A percentile compares a stretch with the other conserved stretches of the same genome.
phyloP scores from a whole-genome alignment of 2,797 vertebrate genomes.

The Rhynchonycteris naso region DNA sequence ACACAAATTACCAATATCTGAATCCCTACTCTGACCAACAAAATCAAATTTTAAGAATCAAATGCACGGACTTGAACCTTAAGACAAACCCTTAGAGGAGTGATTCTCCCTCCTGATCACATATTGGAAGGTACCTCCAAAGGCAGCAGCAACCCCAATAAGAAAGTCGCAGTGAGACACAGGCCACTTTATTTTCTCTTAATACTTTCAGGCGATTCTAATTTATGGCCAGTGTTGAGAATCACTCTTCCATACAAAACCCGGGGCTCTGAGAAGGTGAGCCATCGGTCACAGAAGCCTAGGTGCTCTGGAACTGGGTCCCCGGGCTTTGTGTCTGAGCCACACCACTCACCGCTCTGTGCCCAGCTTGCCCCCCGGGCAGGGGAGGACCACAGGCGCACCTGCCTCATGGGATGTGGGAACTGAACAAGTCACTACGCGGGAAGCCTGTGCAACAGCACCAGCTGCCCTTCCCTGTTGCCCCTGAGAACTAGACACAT shows the following conservation, averaged over 20 bases:
- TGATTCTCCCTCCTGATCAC: neutral
- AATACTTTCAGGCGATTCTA: neutral
- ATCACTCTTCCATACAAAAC: accelerated
- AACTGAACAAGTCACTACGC: neutral
- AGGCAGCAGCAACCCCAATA: neutral
- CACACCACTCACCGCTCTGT: neutral
- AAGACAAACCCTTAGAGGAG: neutral
- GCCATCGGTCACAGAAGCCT: accelerated
- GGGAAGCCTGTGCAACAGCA: too few relatives aligned
- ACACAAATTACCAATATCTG: neutral
- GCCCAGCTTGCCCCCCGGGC: neutral
- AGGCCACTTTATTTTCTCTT: neutral
- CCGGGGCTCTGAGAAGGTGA: neutral
- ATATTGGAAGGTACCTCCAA: neutral
- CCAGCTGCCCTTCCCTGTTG: neutral
- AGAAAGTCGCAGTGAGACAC: neutral
- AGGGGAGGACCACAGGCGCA: too few relatives aligned
- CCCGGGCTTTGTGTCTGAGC: neutral
- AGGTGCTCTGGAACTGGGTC: neutral
- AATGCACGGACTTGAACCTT: neutral
- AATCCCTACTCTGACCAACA: neutral
- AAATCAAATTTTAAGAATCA: neutral
- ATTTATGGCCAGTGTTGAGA: neutral
- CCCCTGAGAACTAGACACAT: neutral
- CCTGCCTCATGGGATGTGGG: neutral